A percentile compares a stretch with the other conserved stretches of the same genome.
phyloP scores from a whole-genome alignment of 2,797 vertebrate genomes.

The Remorina albescens region DNA sequence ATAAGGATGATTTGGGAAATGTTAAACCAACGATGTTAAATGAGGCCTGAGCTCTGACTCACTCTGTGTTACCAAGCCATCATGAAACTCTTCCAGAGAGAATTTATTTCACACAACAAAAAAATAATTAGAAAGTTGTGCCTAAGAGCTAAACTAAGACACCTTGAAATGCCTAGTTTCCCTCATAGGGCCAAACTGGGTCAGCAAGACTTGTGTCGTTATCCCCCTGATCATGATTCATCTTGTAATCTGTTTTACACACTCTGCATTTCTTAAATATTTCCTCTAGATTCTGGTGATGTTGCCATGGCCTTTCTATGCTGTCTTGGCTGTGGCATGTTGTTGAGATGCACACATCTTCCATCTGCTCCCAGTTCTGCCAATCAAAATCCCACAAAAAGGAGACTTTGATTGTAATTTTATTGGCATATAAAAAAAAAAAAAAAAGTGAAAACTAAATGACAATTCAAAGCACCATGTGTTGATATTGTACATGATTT shows the following conservation, averaged over 20 bases:
- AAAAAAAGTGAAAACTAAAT: too few relatives aligned
- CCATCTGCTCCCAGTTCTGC: not conserved
- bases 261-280: not conserved
- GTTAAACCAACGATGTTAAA: not conserved
- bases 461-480: too few relatives aligned
- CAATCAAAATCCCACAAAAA: not conserved
- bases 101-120: not conserved
- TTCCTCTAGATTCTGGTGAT: not conserved
- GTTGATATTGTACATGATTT: not conserved
- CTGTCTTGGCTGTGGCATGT: not conserved
- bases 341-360: not conserved
- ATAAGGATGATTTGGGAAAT: not conserved
- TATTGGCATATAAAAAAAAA: not conserved
- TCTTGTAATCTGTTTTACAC: not conserved
- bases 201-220: not conserved
- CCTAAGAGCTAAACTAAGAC: not conserved
- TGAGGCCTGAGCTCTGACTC: slow-evolving; percentile 12
- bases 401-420: not conserved
- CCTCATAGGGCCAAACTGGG: not conserved
- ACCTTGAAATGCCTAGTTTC: not conserved
- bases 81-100: slow-evolving; percentile 6
- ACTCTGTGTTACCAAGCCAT: not conserved
- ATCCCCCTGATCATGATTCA: not conserved
- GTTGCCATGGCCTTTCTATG: not conserved
- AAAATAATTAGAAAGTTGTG: slow-evolving; percentile 5